Conservation (phyloP, 1,140 invertebrate genomes). For the Eumaeus atala region DNA sequence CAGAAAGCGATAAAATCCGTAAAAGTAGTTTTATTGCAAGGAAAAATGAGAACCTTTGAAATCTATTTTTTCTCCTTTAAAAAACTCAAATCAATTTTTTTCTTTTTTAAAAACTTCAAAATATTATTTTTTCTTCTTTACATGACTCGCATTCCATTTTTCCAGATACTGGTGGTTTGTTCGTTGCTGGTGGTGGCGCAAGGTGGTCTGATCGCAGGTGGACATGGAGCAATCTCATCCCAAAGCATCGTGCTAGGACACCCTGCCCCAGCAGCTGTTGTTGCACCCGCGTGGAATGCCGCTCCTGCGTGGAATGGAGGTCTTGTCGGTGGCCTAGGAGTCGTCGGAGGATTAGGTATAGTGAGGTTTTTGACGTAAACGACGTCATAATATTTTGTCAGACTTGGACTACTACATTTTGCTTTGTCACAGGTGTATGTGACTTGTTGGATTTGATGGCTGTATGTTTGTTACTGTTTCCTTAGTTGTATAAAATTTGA, state of each 20-base stretch:
- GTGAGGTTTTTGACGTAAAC: slow-evolving; percentile 16
- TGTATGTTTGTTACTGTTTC: too few relatives aligned
- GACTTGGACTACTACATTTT: not conserved
- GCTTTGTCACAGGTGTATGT: not conserved
- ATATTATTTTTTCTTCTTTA: too few relatives aligned
- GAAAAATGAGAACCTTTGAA: too few relatives aligned
- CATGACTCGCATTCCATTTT: slow-evolving; percentile 14
- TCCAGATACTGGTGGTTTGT: slow-evolving; percentile 43
- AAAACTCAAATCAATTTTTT: too few relatives aligned
- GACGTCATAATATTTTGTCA: not conserved
- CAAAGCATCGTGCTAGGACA: slow-evolving; percentile 55
- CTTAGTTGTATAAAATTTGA: too few relatives aligned
- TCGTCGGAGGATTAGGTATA: slow-evolving; percentile 52
- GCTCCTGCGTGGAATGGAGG: slow-evolving; percentile 15
- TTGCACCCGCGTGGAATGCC: slow-evolving; percentile 26
- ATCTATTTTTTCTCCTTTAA: too few relatives aligned
- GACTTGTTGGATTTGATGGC: too few relatives aligned
- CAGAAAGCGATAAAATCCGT: too few relatives aligned
- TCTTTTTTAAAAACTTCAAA: too few relatives aligned
- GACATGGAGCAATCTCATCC: slow-evolving; percentile 55
- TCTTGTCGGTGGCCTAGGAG: slow-evolving; percentile 29
- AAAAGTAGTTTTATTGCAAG: too few relatives aligned
- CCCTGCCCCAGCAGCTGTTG: slow-evolving; percentile 36
- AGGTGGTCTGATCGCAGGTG: slow-evolving; percentile 43
- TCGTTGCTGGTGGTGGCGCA: slow-evolving; percentile 43